Evolutionary conservation across 2,113 vertebrate species (phyloP).

Genomic region (Siniperca chuatsi): DNA sequence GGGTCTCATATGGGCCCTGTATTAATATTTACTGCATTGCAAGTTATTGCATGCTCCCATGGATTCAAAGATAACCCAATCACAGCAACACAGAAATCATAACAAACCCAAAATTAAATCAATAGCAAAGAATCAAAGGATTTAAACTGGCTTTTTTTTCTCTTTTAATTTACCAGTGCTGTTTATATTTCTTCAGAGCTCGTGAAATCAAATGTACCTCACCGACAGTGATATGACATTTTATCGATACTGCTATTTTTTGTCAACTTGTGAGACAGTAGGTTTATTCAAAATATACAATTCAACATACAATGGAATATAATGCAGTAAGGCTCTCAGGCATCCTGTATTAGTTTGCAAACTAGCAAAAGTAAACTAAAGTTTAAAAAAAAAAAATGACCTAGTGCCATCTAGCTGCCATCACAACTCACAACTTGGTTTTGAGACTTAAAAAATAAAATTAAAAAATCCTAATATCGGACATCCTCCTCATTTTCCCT

Average conservation of each 20-base stretch:
- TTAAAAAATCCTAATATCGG: too few species aligned
- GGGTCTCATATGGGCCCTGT: slow-evolving; percentile 18
- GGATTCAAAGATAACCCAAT: slow-evolving; percentile 29
- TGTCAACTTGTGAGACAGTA: too few species aligned
- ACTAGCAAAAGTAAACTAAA: too few species aligned
- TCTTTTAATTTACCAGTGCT: neutral
- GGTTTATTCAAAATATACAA: too few species aligned
- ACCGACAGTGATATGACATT: neutral
- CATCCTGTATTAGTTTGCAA: too few species aligned
- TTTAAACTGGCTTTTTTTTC: neutral
- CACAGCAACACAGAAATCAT: slow-evolving; percentile 8
- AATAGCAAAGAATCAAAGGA: neutral
- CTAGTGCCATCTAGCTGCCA: too few species aligned
- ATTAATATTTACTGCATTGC: slow-evolving; percentile 50
- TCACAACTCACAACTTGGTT: too few species aligned
- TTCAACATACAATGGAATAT: too few species aligned
- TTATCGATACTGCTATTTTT: neutral
- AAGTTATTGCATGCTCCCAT: slow-evolving; percentile 16
- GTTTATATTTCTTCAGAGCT: neutral
- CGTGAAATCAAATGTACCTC: neutral
- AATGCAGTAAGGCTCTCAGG: too few species aligned
- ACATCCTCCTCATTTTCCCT: too few species aligned
- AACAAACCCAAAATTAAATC: slow-evolving; percentile 27
- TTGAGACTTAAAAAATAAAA: too few species aligned
- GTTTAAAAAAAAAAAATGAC: too few species aligned